Percentiles rank a stretch among this genome's conserved stretches.
phyloP scores from a whole-genome alignment of 2,797 vertebrate genomes.

The Manis pentadactyla region DNA sequence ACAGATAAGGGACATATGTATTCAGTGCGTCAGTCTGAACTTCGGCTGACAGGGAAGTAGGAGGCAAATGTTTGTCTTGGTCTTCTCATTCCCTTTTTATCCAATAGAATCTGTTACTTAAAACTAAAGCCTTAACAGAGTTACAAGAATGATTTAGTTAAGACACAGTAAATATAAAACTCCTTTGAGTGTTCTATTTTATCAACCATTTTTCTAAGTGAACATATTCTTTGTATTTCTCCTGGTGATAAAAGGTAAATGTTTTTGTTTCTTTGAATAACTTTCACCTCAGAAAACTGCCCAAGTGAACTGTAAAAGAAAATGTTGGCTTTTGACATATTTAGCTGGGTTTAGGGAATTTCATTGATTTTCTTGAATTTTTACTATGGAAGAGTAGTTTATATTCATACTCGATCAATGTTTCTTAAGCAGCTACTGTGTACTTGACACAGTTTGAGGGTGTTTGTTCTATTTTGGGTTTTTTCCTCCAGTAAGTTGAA shows the following conservation, averaged over 20 bases:
- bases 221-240: conserved; percentile 45
- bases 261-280: not conserved
- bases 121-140: not conserved
- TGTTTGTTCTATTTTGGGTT: conserved; percentile 25
- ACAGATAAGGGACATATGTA: conserved; percentile 45
- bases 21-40: conserved; percentile 29
- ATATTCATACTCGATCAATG: conserved; percentile 20
- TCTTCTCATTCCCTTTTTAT: not conserved
- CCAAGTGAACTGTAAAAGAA: conserved; percentile 8
- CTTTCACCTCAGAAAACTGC: conserved; percentile 61
- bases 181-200: not conserved
- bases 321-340: conserved; percentile 45
- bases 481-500: not conserved
- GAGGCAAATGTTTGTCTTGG: not conserved
- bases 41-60: not conserved
- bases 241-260: not conserved
- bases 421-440: conserved; percentile 52
- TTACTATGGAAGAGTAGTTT: conserved; percentile 45
- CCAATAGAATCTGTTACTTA: conserved; percentile 50
- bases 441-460: not conserved
- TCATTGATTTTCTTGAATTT: conserved; percentile 46
- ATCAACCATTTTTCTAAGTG: conserved; percentile 12
- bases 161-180: conserved; percentile 49
- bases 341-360: not conserved
- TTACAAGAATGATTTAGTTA: conserved; percentile 24